phyloP scores from a whole-genome alignment of 2,888 invertebrate genomes.

The Lochmaea capreae region DNA sequence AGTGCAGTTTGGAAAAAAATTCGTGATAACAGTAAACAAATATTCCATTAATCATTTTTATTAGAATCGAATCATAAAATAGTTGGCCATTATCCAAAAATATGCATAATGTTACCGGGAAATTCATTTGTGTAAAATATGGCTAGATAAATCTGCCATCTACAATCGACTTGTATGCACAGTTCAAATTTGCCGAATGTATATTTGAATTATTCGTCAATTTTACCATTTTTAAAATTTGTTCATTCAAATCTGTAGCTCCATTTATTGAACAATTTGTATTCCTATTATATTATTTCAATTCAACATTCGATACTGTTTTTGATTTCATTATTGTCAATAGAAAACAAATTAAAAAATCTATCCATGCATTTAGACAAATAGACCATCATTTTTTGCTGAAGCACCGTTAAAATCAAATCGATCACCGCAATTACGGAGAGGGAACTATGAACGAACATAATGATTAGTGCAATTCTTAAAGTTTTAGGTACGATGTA shows the following conservation, averaged over 20 bases:
- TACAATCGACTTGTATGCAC: background rate
- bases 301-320: too few relatives aligned
- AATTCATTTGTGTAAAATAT: conserved; percentile 1
- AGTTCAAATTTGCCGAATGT: background rate
- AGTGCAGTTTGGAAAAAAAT: too few relatives aligned
- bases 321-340: too few relatives aligned
- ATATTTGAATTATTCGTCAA: conserved; percentile 7
- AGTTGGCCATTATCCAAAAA: background rate
- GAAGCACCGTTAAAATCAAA: too few relatives aligned
- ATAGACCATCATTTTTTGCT: too few relatives aligned
- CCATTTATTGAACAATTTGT: background rate
- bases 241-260: background rate
- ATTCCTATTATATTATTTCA: too few relatives aligned
- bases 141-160: conserved; percentile 6
- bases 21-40: background rate
- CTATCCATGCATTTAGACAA: too few relatives aligned
- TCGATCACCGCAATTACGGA: too few relatives aligned
- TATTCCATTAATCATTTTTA: background rate
- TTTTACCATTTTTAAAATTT: background rate
- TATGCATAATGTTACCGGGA: background rate
- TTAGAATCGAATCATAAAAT: background rate
- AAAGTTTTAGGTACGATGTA: too few relatives aligned
- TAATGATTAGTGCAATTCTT: too few relatives aligned
- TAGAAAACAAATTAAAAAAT: too few relatives aligned
- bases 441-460: too few relatives aligned